Base-by-base conservation (phyloP, 1,140 invertebrate species). In the Diorhabda carinulata region DNA sequence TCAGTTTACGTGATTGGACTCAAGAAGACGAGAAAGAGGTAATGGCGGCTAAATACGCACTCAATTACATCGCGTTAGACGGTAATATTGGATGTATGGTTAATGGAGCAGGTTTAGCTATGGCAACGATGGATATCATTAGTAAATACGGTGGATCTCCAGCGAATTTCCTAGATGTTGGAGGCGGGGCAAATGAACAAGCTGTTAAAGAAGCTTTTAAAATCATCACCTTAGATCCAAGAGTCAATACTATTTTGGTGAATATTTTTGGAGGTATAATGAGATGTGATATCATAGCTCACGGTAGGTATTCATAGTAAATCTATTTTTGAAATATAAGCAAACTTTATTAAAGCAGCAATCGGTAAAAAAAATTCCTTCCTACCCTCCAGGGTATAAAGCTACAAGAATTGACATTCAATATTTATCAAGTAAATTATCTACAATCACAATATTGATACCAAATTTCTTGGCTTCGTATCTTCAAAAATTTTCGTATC, bases 111-210 rank as follows among this genome's bases (percentile, higher is more conserved):
- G 97, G 97, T 68, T 83, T 99, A 67, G 97, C 97, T 8, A 98
- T 98, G 96, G 96, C 96, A 43, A 98, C 96, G 3, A 97, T 97
- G 95, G 96, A 98, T 79, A 97, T 98, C 62, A 98, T 98, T 76
- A 96, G 96, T 78, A 82, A 97, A 64, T 94, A 98, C 78, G 96
- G 96, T 44, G 97, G 97, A 10, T 89, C 91, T 73, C 97, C 97
- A 4, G 97, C 97, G 5, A 98, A 98, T 83, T 98, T 98, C 85
- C 86, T 98, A 58, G 96, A 98, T 83, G 96, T 98, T 41, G 96
- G 96, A 62, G 96, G 96, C 76, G 96, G 96, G 66, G 96, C 96
- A 41, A 94, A 96, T 10, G 90, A 95, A n/a, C 85, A 89, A 61
- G 93, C 95, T 76, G 97, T 98, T 3, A 95, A 96, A 82, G 95